These are phyloP conservation scores for Haliclystus octoradiatus DNA, from an alignment of 30 jellyfish, hydroid and myxozoan genomes.

Conservation along the genomic window DNA sequence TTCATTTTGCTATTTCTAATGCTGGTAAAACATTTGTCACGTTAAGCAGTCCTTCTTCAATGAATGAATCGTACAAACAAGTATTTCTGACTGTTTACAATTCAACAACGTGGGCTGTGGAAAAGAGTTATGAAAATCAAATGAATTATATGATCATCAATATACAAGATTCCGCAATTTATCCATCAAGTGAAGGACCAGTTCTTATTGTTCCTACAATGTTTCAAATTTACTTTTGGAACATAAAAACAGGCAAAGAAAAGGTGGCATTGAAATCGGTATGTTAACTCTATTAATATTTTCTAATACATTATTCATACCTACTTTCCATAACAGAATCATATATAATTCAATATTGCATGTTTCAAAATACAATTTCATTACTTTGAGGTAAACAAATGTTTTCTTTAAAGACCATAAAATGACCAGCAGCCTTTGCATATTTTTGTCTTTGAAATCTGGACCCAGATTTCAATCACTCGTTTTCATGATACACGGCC, in stretches of 20 bases:
- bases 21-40: conserved; percentile 28
- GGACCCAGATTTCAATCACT: too few species aligned
- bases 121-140: conserved; percentile 26
- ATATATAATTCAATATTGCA: too few species aligned
- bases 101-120: conserved; percentile 42
- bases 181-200: conserved; percentile 26
- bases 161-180: conserved; percentile 14
- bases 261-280: conserved; percentile 59
- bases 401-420: too few species aligned
- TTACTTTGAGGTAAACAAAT: too few species aligned
- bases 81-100: conserved; percentile 39
- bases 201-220: conserved; percentile 73
- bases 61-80: conserved; percentile 32
- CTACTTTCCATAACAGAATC: too few species aligned
- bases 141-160: conserved; percentile 31
- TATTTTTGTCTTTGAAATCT: too few species aligned
- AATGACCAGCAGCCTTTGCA: too few species aligned
- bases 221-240: conserved; percentile 74
- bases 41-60: conserved; percentile 13
- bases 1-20: conserved; percentile 19
- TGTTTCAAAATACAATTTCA: too few species aligned
- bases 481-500: too few species aligned
- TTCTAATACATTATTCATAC: too few species aligned
- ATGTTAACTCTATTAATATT: conserved; percentile 9
- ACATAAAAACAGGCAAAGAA: conserved; percentile 53